Conservation (phyloP, 2,888 invertebrate genomes). For the Copidosoma aretas region DNA sequence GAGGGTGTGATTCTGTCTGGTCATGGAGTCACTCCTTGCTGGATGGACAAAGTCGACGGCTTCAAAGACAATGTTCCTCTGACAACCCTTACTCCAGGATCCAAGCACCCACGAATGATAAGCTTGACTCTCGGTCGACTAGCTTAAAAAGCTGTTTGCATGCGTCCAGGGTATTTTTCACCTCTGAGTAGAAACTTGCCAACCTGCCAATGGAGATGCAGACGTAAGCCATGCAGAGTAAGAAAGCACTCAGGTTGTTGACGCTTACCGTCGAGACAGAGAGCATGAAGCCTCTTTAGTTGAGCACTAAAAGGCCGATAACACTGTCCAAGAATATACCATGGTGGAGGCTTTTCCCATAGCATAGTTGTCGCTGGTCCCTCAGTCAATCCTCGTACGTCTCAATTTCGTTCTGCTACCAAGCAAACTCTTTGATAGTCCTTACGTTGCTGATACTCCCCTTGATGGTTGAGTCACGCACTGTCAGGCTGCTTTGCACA, state of each 20-base stretch:
- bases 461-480: conserved; percentile 71
- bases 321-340: conserved; percentile 90
- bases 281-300: conserved; percentile 90
- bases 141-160: conserved; percentile 89
- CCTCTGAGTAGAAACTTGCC: conserved; percentile 91
- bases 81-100: conserved; percentile 56
- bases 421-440: conserved; percentile 92
- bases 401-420: conserved; percentile 79
- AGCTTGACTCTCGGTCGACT: conserved; percentile 78
- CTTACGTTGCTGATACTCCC: conserved; percentile 90
- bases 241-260: conserved; percentile 90
- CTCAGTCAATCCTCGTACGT: conserved; percentile 74
- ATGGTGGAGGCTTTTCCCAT: conserved; percentile 85
- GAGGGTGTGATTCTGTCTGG: conserved; percentile 74
- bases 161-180: conserved; percentile 93
- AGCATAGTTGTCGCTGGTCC: conserved; percentile 77
- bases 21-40: conserved; percentile 66
- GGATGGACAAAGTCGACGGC: conserved; percentile 79
- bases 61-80: conserved; percentile 77
- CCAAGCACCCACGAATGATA: conserved; percentile 71
- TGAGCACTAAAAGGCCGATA: conserved; percentile 88
- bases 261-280: conserved; percentile 78
- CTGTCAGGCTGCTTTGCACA: conserved; percentile 77
- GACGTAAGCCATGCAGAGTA: conserved; percentile 93
- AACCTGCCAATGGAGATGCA: conserved; percentile 89